Evolutionary conservation across 1,140 invertebrate genomes (phyloP).

Genomic region (Hestina assimilis): DNA sequence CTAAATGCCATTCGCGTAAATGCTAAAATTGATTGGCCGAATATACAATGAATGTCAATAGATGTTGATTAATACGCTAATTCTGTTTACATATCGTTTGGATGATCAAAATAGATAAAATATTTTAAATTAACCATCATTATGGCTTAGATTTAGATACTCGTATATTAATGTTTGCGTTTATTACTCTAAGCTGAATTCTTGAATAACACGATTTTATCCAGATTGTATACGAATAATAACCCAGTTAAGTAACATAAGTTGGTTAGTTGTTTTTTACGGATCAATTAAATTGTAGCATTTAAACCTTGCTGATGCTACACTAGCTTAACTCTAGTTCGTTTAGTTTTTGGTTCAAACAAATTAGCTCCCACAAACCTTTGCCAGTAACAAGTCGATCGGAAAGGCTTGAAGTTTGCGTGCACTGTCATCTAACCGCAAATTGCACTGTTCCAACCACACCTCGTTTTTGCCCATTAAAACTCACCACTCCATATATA

Average conservation of each 20-base stretch:
- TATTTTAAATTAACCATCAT: constrained; percentile 6
- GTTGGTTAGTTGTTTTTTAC: no score
- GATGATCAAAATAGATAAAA: constrained; percentile 19
- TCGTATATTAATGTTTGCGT: not conserved
- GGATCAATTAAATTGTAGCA: no score
- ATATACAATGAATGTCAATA: constrained; percentile 21
- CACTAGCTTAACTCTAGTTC: no score
- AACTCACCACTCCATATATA: not conserved
- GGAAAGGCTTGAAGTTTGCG: constrained; percentile 14
- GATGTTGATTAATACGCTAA: constrained; percentile 28
- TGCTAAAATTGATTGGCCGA: constrained; percentile 18
- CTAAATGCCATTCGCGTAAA: constrained; percentile 14
- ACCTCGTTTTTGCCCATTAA: constrained; percentile 29
- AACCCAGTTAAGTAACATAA: no score
- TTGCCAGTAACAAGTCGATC: not conserved
- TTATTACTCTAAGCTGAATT: no score
- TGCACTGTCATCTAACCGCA: constrained; percentile 20
- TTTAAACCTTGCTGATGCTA: no score
- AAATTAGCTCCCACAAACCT: not conserved
- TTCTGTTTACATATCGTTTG: constrained; percentile 36
- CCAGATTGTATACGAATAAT: no score
- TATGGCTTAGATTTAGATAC: not conserved
- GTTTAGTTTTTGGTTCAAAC: not conserved
- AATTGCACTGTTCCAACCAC: constrained; percentile 24
- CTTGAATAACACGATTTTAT: no score